Base-by-base conservation (phyloP, 64 coral and sea anemone genomes). In the Actinia tenebrosa region DNA sequence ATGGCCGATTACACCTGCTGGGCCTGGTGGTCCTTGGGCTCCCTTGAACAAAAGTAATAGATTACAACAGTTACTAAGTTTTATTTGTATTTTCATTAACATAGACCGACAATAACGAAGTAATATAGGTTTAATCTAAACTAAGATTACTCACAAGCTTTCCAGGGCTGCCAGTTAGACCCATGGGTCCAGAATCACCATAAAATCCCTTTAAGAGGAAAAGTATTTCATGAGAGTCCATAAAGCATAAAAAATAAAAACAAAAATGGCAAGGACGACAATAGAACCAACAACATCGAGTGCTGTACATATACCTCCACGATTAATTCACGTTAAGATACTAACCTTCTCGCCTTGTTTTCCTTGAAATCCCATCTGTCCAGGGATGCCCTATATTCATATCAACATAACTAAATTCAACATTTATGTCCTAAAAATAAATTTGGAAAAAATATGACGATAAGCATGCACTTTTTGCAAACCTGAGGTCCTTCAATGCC, bases 401-500 rank as follows among this genome's bases (percentile, higher is more conserved):
- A 58, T 11, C 7, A 13, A 58, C 10, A 58, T 16, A 10, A 58
- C 10, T 58, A 14, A 11, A 58, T 58, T 50, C 10, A 58, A 5
- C 2, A 58, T 10, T 11, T 16, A 58, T 58, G 56, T 13, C 56
- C 10, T 58, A 2, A 11, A 58, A 16, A 16, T 58, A 13, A 58
- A 58, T 13, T 14, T 14, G 15, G 13, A 58, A 58, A 11, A 3
- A 58, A 14, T 58, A 11, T 50, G 47, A 50, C 47, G 7, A 50
- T 0, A 75, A 23, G 71, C 68, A 42, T n/a, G 5, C 19, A n/a
- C 2, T 75, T 44, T 60, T 55, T 4, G 15, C 15, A 72, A n/a
- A 90, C 89, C 89, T 90, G 89, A 85, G 16, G 22, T 79, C 89
- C 89, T 64, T 91, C 89, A 63, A 86, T 60, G 46, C 89, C 90